Evolutionary conservation across 2,797 vertebrate genomes (phyloP), one percentile per base, ranked within the genome.

Genomic region (Pelobates cultripes): DNA sequence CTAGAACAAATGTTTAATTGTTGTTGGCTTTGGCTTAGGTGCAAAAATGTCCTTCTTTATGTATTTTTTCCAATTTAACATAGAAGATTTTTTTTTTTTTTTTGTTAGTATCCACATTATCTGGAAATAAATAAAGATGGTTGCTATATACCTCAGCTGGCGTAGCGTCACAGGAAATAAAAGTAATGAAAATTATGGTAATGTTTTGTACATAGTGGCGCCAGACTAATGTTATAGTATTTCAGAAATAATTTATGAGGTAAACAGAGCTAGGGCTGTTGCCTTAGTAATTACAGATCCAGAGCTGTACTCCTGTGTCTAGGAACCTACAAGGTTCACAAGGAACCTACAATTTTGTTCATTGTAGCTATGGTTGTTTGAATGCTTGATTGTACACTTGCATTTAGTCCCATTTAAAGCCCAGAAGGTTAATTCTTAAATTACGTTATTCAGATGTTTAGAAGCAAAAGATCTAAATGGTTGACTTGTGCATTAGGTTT

Each of bases 1-100:
- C 6, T 64, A 64, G 17, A 64, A 64, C 61, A 64, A 64, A 64
- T 70, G 13, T 70, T 68, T 45, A 14, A 44, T 70, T 64, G 55
- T 40, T 64, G 61, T 64, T 64, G 61, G 17, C 61, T 64, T 40
- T 64, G 61, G 61, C 28, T 28, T 64, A 64, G 10, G 8, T 40
- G 28, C n/a, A 64, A 64, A 64, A 28, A 64, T 41, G 2, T 64
- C 61, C 6, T n/a, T 10, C 2, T 28, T 28, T 28, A 28, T 28
- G 1, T 64, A 6, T 64, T 40, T 10, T 64, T 40, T 12, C 9
- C 1, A 1, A 40, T 40, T 0, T 64, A 17, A 40, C 61, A 64
- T 40, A 7, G 10, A 12, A 57, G 55, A 57, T 57, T 57, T 57
- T 9, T 57, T 12, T 57, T 1, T 15, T 57, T 12, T 57, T 57